Evolutionary conservation across 2,797 vertebrate genomes (phyloP).

Genomic region (Melanotaenia boesemani): DNA sequence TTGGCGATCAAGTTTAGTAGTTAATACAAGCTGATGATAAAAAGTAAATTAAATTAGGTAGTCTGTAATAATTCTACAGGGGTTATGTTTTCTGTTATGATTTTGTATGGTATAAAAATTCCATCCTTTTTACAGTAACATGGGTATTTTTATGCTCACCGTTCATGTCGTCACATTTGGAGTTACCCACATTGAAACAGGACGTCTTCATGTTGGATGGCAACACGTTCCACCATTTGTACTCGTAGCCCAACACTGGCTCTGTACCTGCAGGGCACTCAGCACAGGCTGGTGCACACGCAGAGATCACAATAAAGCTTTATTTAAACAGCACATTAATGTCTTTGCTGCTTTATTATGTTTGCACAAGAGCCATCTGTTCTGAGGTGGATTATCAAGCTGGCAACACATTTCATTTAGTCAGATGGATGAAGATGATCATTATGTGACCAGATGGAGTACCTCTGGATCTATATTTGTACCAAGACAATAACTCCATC

Average conservation of each 20-base stretch:
- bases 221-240: constrained; percentile 98
- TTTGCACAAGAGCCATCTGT: constrained; percentile 24
- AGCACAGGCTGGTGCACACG: constrained; percentile 83
- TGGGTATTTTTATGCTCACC: constrained; percentile 82
- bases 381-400: constrained; percentile 11
- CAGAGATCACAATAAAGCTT: constrained; percentile 19
- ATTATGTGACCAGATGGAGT: constrained; percentile 1
- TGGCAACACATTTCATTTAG: not conserved
- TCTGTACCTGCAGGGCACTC: constrained; percentile 94
- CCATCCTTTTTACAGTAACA: no score
- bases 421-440: not conserved
- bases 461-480: not conserved
- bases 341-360: not conserved
- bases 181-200: constrained; percentile 97
- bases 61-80: no score
- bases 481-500: not conserved
- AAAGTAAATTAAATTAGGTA: no score
- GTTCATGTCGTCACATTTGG: constrained; percentile 95
- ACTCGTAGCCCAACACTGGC: constrained; percentile 92
- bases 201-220: constrained; percentile 96
- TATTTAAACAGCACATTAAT: constrained; percentile 15
- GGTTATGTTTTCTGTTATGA: no score
- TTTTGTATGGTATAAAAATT: no score
- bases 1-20: no score
- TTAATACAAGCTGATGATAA: no score